phyloP scores from a whole-genome alignment of 2,888 invertebrate species.

The Drosophila borealis region DNA sequence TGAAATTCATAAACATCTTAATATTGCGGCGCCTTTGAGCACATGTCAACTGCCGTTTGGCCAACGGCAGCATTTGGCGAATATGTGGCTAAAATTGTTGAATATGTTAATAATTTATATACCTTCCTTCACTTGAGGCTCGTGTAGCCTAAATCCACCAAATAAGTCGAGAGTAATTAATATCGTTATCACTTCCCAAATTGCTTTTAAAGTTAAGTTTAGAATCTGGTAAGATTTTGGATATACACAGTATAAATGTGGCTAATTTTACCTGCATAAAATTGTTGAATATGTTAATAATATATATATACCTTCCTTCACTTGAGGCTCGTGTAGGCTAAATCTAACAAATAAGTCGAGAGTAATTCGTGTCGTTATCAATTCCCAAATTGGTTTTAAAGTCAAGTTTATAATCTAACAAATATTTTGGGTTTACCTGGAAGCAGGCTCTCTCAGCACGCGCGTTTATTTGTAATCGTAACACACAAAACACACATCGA shows the following conservation, averaged over 20 bases:
- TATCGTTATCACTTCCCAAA: conserved; percentile 6
- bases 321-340: not conserved
- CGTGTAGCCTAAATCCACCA: conserved; percentile 1
- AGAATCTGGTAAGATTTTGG: not conserved
- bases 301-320: not conserved
- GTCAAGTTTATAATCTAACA: not conserved
- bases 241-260: not conserved
- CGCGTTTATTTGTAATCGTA: conserved; percentile 23
- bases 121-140: not conserved
- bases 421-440: not conserved
- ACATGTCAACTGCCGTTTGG: conserved; percentile 7
- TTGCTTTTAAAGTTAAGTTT: conserved; percentile 1
- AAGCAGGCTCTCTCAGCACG: not conserved
- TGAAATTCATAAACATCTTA: conserved; percentile 23
- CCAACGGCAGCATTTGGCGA: conserved; percentile 17
- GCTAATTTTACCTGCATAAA: conserved; percentile 31
- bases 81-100: conserved; percentile 15
- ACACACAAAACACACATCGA: conserved; percentile 16
- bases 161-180: conserved; percentile 9
- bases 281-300: conserved; percentile 16
- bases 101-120: conserved; percentile 3
- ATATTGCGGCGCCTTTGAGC: conserved; percentile 23
- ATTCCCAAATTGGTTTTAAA: conserved; percentile 8
- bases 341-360: conserved; percentile 14
- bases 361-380: not conserved